phyloP scores from a whole-genome alignment of 2,797 vertebrate species.

The Sebastes steindachneri region DNA sequence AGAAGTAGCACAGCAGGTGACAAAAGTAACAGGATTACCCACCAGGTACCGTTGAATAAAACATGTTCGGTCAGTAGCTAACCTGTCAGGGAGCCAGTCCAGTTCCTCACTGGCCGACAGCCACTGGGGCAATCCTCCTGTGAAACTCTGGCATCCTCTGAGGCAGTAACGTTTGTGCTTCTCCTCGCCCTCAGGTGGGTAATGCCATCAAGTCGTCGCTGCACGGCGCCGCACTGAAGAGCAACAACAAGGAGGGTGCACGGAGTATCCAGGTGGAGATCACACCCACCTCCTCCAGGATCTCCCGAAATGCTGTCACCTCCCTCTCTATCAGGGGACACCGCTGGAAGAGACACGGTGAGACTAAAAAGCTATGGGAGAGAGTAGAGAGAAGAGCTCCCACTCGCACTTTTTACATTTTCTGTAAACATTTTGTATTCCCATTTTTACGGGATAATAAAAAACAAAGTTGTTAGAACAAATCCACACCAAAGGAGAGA shows the following conservation, averaged over 20 bases:
- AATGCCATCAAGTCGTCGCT: constrained; percentile 97
- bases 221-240: constrained; percentile 91
- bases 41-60: background rate
- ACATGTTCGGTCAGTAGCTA: background rate
- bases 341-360: constrained; percentile 98
- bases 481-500: constrained; percentile 41
- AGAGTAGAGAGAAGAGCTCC: background rate
- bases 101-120: background rate
- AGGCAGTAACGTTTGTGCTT: background rate
- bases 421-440: background rate
- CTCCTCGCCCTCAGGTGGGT: constrained; percentile 86
- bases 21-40: background rate
- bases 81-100: background rate
- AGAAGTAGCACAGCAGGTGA: background rate
- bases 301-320: constrained; percentile 98
- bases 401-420: too few species aligned
- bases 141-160: background rate
- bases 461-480: background rate
- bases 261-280: constrained; percentile 98
- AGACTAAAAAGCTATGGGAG: constrained; percentile 55
- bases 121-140: background rate
- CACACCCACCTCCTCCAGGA: constrained; percentile 95
- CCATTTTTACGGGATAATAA: background rate
- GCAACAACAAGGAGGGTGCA: constrained; percentile 91
- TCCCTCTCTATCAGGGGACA: constrained; percentile 98